Base-by-base conservation (phyloP, 2,113 vertebrate genomes). In the Nesoenas mayeri region DNA sequence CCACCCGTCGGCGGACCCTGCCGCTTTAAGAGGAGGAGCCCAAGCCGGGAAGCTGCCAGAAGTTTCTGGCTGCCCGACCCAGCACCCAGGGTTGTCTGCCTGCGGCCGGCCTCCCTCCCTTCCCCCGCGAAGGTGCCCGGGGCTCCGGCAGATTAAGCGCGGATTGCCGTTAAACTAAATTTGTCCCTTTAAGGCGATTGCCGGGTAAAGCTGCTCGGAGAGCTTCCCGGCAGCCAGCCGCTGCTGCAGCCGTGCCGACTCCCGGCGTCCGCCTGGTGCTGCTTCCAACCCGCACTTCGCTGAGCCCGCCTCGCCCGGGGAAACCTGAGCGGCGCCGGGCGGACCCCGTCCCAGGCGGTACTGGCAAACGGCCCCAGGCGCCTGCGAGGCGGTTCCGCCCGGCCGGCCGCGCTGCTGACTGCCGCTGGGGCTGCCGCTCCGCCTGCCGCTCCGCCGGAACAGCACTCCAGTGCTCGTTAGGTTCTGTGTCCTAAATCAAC, bases 101-200 rank as follows among this genome's bases (percentile, higher is more conserved):
- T 4, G 77, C 57, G 20, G 74, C 51, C 44, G 17, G 44, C 44
- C 44, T 47, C 44, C 44, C 44, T 47, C 44, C 44, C 44, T 47
- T 47, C 44, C 44, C 44, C 32, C 78, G 53, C 38, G 47, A 26
- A 21, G n/a, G 79, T 57, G 65, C 72, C 47, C 54, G 18, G 9
- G 26, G 66, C 84, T 44, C n/a, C 58, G 29, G 72, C 79, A 78
- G 85, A 93, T 93, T 93, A 93, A 77, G 36, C 25, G 62, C 24
- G 47, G 81, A 93, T 86, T 67, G 94, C 61, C 28, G 67, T 31
- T 60, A 34, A n/a, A 61, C 93, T 96, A 81, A 93, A 91, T 91
- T 51, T 66, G 94, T 85, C 66, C 79, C 75, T 47, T 40, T 92
- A 93, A 97, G 85, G 79, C 91, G 93, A 93, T 84, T 96, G 91